Percentiles rank a stretch among this genome's conserved stretches.
Conservation (phyloP, 2,113 vertebrate genomes). For the Caranx melampygus region DNA sequence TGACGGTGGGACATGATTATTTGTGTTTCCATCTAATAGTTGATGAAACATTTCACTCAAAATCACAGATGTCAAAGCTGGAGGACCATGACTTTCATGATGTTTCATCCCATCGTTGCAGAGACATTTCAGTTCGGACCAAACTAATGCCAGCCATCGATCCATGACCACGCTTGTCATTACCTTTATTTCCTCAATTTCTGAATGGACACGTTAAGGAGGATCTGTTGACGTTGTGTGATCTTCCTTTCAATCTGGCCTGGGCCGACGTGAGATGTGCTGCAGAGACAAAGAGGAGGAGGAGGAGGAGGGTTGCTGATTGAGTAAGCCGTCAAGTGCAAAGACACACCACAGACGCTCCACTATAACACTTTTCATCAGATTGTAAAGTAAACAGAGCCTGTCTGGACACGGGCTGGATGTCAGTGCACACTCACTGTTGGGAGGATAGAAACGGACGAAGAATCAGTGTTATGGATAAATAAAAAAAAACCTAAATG, state of each 20-base stretch:
- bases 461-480: background rate
- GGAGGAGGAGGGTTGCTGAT: conserved; percentile 13
- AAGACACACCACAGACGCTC: conserved; percentile 32
- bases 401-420: conserved; percentile 51
- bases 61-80: background rate
- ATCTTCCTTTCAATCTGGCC: background rate
- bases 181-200: background rate
- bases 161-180: background rate
- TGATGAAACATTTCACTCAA: background rate
- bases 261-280: background rate
- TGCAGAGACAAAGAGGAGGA: background rate
- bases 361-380: conserved; percentile 31
- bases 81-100: background rate
- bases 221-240: background rate
- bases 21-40: background rate
- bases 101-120: background rate
- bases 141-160: background rate
- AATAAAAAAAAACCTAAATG: background rate
- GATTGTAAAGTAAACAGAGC: conserved; percentile 57
- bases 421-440: conserved; percentile 23
- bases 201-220: background rate
- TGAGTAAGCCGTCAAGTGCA: conserved; percentile 32
- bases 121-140: background rate
- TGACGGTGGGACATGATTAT: too few species aligned
- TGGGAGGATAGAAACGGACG: background rate